Evolutionary conservation across 2,113 vertebrate genomes (phyloP), one percentile per base, ranked within the genome.

Genomic region (Salvator merianae): DNA sequence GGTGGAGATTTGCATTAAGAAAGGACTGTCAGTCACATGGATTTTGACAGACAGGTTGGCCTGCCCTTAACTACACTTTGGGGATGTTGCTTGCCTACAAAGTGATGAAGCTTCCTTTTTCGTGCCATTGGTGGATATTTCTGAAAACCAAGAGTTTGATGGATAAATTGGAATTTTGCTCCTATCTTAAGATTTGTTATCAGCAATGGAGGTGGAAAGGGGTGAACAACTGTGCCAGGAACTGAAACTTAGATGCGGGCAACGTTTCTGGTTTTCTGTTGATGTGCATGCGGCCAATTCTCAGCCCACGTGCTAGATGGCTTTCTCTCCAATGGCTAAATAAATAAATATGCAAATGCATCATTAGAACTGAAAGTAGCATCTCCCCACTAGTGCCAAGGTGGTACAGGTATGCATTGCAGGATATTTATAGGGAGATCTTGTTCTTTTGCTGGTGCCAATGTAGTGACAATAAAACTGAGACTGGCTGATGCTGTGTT

Each of bases 1-100:
- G 85, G 76, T 88, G 77, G 82, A 83, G 71, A 86, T 82, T 88
- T 28, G 77, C 86, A 87, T 94, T 93, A 94, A 91, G 90, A 91
- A 91, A 91, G 87, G 43, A 77, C 89, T 91, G 90, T 88, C 90
- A 89, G 71, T 79, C 88, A 74, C 71, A 84, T 89, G 79, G 80
- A 70, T 92, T 40, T 84, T 90, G 89, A 92, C 84, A 92, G 85
- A 82, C 68, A 92, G 82, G 76, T 69, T 81, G 82, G 70, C 82
- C 82, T 32, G 79, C 81, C 81, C 92, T 92, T 84, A 81, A 83
- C 79, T 26, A 75, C 83, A n/a, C 81, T 88, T 72, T 77, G 71
- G 85, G n/a, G 75, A 84, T 0, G 0, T 74, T 74, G 36, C 90
- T 63, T 87, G 88, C 85, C 91, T 89, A 77, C 91, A 89, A 91